A percentile compares a stretch with the other conserved stretches of the same genome.
Evolutionary conservation across 2,113 vertebrate species (phyloP).

Genomic region (Gallinago jamesoni): DNA sequence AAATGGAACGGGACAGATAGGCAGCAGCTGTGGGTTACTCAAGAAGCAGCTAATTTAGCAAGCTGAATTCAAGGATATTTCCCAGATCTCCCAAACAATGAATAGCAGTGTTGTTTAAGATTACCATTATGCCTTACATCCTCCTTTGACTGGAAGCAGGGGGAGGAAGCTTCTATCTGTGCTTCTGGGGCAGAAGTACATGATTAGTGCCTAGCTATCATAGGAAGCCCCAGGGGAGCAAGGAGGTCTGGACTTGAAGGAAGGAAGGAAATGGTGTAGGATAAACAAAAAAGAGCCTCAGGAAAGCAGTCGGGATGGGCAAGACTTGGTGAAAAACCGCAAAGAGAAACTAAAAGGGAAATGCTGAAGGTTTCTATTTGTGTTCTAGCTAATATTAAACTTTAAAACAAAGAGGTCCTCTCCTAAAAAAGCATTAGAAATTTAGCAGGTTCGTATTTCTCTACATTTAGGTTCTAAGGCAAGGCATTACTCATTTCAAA

Average conservation of each 20-base stretch:
- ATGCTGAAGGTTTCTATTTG: slow-evolving; percentile 47
- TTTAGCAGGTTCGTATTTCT: background rate
- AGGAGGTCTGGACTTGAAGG: slow-evolving; percentile 63
- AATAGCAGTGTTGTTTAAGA: slow-evolving; percentile 72
- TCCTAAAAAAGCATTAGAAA: background rate
- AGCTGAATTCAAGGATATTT: slow-evolving; percentile 69
- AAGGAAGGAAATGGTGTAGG: slow-evolving; percentile 79
- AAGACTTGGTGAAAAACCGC: slow-evolving; percentile 51
- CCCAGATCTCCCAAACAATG: slow-evolving; percentile 68
- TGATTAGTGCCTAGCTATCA: slow-evolving; percentile 71
- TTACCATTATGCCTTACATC: slow-evolving; percentile 61
- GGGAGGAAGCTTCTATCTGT: slow-evolving; percentile 65
- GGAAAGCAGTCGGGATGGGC: slow-evolving; percentile 64
- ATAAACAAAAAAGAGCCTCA: slow-evolving; percentile 75
- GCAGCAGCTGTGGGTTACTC: slow-evolving; percentile 66
- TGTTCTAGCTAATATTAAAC: slow-evolving; percentile 52
- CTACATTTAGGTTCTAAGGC: background rate
- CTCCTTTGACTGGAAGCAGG: slow-evolving; percentile 54
- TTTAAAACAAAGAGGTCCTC: background rate
- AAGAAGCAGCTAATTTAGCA: slow-evolving; percentile 68
- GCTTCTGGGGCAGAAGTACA: slow-evolving; percentile 60
- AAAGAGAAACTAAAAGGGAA: slow-evolving; percentile 62
- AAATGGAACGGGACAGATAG: slow-evolving; percentile 27
- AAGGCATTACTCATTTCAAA: background rate
- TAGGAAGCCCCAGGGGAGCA: slow-evolving; percentile 62